Evolutionary conservation across 2,888 invertebrate genomes (phyloP).

Genomic region (Drosophila kambysellisi): DNA sequence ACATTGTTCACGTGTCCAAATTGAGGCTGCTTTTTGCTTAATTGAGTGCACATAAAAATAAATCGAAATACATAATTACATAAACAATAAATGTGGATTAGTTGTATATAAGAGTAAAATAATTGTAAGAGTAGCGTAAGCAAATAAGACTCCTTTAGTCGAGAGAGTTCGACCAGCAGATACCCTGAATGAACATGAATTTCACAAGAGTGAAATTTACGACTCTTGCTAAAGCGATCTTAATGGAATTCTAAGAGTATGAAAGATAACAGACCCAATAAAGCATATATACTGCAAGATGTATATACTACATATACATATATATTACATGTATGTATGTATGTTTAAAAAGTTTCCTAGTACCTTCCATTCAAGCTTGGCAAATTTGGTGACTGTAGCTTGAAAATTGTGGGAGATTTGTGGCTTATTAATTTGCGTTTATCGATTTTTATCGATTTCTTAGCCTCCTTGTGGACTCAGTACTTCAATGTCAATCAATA

Average conservation of each 20-base stretch:
- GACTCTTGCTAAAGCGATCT: no score
- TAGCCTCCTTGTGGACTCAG: not conserved
- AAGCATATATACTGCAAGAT: not conserved
- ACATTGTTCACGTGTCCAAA: not conserved
- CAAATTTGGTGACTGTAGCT: no score
- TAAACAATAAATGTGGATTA: not conserved
- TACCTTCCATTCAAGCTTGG: not conserved
- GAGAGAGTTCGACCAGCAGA: no score
- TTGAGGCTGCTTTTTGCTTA: not conserved
- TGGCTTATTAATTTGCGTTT: not conserved
- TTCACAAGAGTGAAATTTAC: not conserved
- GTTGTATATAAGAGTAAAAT: not conserved
- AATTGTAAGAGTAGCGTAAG: not conserved
- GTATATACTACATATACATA: no score
- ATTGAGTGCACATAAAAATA: not conserved
- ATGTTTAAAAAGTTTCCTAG: not conserved
- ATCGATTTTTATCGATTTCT: not conserved
- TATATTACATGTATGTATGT: no score
- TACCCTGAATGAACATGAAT: no score
- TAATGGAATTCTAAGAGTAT: no score
- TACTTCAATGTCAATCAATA: no score
- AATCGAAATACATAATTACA: not conserved
- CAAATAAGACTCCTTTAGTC: not conserved
- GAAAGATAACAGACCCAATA: not conserved
- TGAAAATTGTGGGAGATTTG: not conserved